A percentile compares a stretch with the other conserved stretches of the same genome.
These are phyloP conservation scores for Diacarnus erythraeanus DNA, from an alignment of 37 sponge, comb jelly and placozoan genomes.

Conservation along the genomic window DNA sequence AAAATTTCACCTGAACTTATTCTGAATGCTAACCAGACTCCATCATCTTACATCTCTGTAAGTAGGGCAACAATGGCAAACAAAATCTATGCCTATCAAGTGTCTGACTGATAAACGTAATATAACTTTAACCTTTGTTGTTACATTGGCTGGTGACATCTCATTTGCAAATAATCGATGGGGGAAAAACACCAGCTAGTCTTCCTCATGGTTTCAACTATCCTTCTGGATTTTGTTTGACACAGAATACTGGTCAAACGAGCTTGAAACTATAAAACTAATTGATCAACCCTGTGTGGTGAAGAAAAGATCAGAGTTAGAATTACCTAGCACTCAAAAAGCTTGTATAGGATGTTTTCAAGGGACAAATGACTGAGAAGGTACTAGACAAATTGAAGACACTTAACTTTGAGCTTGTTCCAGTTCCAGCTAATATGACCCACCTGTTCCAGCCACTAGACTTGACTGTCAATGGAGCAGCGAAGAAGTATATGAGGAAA, in stretches of 20 bases:
- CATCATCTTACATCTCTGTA: too few relatives aligned
- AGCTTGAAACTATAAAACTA: conserved; percentile 3
- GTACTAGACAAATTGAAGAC: conserved; percentile 28
- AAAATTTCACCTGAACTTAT: too few relatives aligned
- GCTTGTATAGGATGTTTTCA: conserved; percentile 60
- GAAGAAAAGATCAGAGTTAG: background rate
- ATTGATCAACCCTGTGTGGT: conserved; percentile 6
- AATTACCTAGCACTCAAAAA: conserved; percentile 2
- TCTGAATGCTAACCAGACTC: too few relatives aligned
- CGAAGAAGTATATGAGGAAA: too few relatives aligned
- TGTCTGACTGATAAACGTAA: too few relatives aligned
- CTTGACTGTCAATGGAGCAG: conserved; percentile 1
- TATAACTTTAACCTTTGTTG: too few relatives aligned
- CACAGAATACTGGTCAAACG: conserved; percentile 37
- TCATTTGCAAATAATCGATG: too few relatives aligned
- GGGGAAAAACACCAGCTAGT: too few relatives aligned
- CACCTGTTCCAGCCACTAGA: conserved; percentile 8
- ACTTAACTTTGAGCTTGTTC: conserved; percentile 39
- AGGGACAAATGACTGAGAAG: conserved; percentile 49
- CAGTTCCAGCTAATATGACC: conserved; percentile 40
- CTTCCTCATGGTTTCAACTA: conserved; percentile 8
- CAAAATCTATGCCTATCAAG: too few relatives aligned
- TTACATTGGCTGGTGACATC: too few relatives aligned
- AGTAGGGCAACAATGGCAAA: too few relatives aligned
- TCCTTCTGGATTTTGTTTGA: conserved; percentile 19